These are phyloP conservation scores for Campylomormyrus tamandua DNA, from an alignment of 2,113 vertebrate genomes.

Conservation along the genomic window DNA sequence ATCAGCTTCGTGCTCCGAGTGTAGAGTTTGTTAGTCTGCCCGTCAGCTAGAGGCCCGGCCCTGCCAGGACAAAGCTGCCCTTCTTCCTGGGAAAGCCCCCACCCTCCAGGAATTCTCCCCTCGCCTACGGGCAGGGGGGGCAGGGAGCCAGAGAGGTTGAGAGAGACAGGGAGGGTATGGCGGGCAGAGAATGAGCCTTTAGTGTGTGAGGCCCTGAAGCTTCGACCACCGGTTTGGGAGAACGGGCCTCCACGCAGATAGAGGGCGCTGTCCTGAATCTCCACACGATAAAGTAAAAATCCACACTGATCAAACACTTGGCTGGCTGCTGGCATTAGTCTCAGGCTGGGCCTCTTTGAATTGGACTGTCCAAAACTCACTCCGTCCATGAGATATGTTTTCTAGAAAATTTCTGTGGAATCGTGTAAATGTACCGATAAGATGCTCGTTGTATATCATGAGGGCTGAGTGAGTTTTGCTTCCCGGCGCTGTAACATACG, in stretches of 20 bases:
- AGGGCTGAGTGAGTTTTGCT: not conserved
- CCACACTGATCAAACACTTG: not conserved
- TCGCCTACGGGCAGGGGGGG: slow-evolving; percentile 52
- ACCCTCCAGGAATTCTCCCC: slow-evolving; percentile 49
- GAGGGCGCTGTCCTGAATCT: not conserved
- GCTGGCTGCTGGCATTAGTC: not conserved
- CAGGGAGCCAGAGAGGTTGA: slow-evolving; percentile 13
- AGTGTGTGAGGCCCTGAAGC: not conserved
- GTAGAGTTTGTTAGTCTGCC: not conserved
- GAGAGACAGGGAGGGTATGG: slow-evolving; percentile 13
- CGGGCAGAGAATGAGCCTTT: slow-evolving; percentile 25
- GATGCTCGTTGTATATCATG: not conserved
- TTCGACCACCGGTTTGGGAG: not conserved
- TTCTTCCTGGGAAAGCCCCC: slow-evolving; percentile 19
- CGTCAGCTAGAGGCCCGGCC: not conserved
- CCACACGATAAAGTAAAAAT: not conserved
- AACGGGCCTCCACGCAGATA: not conserved
- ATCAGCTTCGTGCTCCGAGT: not conserved
- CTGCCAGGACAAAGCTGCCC: slow-evolving; percentile 11
- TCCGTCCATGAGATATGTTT: not conserved
- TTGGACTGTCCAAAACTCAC: not conserved
- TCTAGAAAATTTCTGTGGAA: not conserved
- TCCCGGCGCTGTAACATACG: not conserved
- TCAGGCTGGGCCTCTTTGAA: not conserved
- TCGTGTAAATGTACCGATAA: not conserved